phyloP scores from a whole-genome alignment of 2,797 vertebrate species.

The Artibeus jamaicensis region DNA sequence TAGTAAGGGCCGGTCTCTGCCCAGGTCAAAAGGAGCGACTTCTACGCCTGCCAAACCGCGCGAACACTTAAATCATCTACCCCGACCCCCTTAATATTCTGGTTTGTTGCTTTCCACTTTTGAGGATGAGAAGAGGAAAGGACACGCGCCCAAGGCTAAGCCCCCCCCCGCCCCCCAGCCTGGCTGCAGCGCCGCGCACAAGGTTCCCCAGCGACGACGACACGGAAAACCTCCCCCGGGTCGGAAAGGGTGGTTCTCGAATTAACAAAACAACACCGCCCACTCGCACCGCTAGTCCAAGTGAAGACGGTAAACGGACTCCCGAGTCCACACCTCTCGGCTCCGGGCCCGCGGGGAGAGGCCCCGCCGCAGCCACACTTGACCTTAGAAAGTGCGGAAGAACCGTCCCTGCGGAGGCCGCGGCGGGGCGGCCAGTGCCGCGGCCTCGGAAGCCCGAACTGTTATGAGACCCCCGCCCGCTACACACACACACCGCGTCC shows the following conservation, averaged over 20 bases:
- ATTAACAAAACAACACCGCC: not conserved
- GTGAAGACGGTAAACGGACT: not conserved
- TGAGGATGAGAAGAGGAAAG: not conserved
- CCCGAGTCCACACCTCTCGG: not conserved
- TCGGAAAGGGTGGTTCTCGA: not conserved
- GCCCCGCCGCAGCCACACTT: not conserved
- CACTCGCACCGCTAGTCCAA: not conserved
- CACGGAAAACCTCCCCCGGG: not conserved
- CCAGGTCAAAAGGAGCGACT: not conserved
- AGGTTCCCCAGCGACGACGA: no score
- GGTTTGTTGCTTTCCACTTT: not conserved
- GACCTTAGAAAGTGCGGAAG: conserved; percentile 15
- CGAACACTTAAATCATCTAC: not conserved
- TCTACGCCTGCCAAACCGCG: not conserved
- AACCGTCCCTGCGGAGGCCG: not conserved
- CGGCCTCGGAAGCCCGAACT: not conserved
- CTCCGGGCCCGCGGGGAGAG: not conserved
- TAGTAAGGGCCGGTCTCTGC: not conserved
- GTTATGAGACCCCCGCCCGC: not conserved
- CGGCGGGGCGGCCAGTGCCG: not conserved
- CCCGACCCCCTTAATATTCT: not conserved
- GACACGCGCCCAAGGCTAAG: not conserved
- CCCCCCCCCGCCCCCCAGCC: not conserved
- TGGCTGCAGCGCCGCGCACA: not conserved
- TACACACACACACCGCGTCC: no score